Conservation (phyloP, 2,113 vertebrate species). For the Lagopus leucura region DNA sequence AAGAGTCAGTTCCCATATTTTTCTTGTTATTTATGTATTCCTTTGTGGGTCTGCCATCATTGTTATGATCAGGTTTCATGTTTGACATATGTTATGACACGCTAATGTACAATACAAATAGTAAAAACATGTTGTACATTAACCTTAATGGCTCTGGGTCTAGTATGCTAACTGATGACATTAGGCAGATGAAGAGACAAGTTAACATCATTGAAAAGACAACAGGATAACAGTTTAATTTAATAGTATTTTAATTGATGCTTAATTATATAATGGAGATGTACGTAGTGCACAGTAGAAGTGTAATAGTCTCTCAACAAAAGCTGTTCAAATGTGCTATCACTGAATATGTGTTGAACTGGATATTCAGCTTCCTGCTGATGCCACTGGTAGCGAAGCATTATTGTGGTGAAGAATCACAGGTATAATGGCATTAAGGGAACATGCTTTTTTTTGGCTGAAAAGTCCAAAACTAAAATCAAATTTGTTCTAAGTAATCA, state of each 20-base stretch:
- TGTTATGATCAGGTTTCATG: slow-evolving; percentile 24
- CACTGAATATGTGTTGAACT: background rate
- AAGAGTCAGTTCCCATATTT: background rate
- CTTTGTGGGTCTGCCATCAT: slow-evolving; percentile 39
- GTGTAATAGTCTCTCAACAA: slow-evolving; percentile 31
- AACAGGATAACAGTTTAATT: slow-evolving; percentile 71
- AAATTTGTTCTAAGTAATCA: background rate
- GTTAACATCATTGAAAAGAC: slow-evolving; percentile 61
- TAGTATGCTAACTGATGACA: slow-evolving; percentile 32
- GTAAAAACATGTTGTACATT: slow-evolving; percentile 52
- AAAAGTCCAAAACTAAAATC: background rate
- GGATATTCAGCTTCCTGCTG: slow-evolving; percentile 46
- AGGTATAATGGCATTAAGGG: slow-evolving; percentile 8
- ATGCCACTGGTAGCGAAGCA: slow-evolving; percentile 3
- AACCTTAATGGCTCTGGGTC: slow-evolving; percentile 60
- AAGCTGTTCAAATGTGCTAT: background rate
- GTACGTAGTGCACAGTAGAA: slow-evolving; percentile 47
- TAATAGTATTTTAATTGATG: slow-evolving; percentile 74
- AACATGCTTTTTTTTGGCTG: background rate
- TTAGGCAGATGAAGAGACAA: slow-evolving; percentile 54
- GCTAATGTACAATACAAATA: background rate
- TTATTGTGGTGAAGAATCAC: background rate
- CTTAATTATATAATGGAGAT: slow-evolving; percentile 59
- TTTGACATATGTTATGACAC: slow-evolving; percentile 55
- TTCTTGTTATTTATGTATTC: background rate